These are phyloP conservation scores for Falco berigora DNA, from an alignment of 2,797 vertebrate species.

Conservation along the genomic window DNA sequence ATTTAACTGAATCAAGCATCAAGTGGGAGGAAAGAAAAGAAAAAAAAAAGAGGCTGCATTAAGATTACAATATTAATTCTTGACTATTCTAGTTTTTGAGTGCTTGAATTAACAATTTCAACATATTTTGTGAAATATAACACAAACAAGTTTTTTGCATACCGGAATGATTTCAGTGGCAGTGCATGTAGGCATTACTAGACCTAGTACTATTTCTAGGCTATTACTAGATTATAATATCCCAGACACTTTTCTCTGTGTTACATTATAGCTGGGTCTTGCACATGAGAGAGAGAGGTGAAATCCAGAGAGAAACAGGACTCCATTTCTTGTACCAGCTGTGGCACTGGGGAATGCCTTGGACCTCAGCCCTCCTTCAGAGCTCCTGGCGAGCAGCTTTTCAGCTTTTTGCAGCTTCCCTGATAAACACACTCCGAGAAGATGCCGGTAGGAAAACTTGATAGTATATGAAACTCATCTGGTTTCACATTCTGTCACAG, in stretches of 20 bases:
- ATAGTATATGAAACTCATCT: background rate
- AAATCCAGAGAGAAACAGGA: background rate
- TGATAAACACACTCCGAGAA: background rate
- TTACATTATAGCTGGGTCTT: background rate
- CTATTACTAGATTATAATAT: too few species aligned
- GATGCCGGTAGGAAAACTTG: background rate
- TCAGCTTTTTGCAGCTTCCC: background rate
- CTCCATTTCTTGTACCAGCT: background rate
- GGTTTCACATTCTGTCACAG: background rate
- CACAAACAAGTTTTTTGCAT: background rate
- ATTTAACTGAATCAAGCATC: background rate
- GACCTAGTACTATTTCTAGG: too few species aligned
- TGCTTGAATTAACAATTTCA: background rate
- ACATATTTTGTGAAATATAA: background rate
- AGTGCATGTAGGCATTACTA: background rate
- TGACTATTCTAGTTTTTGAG: background rate
- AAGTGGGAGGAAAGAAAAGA: too few species aligned
- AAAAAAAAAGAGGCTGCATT: background rate
- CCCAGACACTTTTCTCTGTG: background rate
- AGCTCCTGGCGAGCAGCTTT: background rate
- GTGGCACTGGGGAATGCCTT: background rate
- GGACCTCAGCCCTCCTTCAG: background rate
- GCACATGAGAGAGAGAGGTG: background rate
- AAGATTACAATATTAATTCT: background rate
- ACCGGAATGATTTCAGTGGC: background rate